Evolutionary conservation across 2,888 invertebrate species (phyloP).

Genomic region (Tenthredo notha): DNA sequence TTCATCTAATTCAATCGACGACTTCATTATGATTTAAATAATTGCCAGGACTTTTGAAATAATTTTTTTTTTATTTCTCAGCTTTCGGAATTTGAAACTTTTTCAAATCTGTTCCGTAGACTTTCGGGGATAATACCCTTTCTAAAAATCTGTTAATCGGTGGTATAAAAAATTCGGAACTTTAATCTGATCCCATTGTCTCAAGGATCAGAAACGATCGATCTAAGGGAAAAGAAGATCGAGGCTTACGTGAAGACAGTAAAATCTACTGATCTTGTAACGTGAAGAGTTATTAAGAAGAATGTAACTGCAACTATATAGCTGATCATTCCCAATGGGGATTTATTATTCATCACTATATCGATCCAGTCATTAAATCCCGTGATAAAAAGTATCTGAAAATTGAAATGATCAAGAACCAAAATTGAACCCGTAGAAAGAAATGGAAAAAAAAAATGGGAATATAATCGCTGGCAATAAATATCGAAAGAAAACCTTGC

Average conservation of each 20-base stretch:
- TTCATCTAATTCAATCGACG: too few relatives aligned
- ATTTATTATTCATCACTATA: slow-evolving; percentile 58
- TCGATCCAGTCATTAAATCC: slow-evolving; percentile 59
- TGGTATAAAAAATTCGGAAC: too few relatives aligned
- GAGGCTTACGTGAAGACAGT: slow-evolving; percentile 62
- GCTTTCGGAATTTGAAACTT: too few relatives aligned
- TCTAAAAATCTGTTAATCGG: too few relatives aligned
- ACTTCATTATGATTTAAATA: too few relatives aligned
- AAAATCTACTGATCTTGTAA: slow-evolving; percentile 67
- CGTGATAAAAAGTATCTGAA: slow-evolving; percentile 61
- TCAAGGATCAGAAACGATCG: neutral
- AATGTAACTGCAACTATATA: slow-evolving; percentile 63
- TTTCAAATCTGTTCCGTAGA: too few relatives aligned
- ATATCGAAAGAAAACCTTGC: slow-evolving; percentile 62
- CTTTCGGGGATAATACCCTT: too few relatives aligned
- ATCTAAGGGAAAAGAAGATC: neutral
- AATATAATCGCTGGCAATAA: neutral
- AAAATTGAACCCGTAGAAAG: neutral
- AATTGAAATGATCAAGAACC: slow-evolving; percentile 8
- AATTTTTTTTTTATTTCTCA: too few relatives aligned
- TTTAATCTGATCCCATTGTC: neutral
- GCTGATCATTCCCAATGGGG: slow-evolving; percentile 60
- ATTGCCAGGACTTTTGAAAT: too few relatives aligned
- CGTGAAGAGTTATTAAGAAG: slow-evolving; percentile 64
- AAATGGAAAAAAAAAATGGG: neutral